phyloP scores from a whole-genome alignment of 1,140 invertebrate species.

The Drosophila saltans region DNA sequence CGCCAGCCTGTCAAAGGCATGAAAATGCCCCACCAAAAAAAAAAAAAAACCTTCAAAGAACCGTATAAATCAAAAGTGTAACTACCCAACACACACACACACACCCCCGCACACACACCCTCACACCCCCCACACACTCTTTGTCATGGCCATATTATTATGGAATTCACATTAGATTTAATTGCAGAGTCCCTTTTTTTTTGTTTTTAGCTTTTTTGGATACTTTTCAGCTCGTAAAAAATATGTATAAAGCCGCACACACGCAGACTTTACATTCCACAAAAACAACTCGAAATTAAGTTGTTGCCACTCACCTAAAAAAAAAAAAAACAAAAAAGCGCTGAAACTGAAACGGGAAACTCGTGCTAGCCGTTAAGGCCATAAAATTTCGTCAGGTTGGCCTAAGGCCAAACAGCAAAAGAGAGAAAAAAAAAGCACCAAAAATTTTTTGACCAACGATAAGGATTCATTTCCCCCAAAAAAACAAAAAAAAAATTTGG shows the following conservation, averaged over 20 bases:
- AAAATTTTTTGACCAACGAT: constrained; percentile 48
- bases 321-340: constrained; percentile 42
- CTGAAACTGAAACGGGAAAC: constrained; percentile 54
- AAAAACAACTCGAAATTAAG: constrained; percentile 68
- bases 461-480: constrained; percentile 64
- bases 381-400: constrained; percentile 51
- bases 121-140: constrained; percentile 22
- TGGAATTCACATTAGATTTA: constrained; percentile 80
- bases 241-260: constrained; percentile 36
- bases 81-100: constrained; percentile 42
- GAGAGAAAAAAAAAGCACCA: not conserved
- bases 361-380: constrained; percentile 74
- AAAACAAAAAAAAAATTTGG: constrained; percentile 19
- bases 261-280: constrained; percentile 49
- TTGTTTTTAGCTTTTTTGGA: constrained; percentile 32
- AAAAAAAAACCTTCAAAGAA: constrained; percentile 46
- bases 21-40: constrained; percentile 57
- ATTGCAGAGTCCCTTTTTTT: constrained; percentile 54
- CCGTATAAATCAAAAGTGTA: constrained; percentile 77
- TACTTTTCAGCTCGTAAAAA: constrained; percentile 71
- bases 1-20: constrained; percentile 75
- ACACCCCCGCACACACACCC: not conserved
- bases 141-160: constrained; percentile 78
- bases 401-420: constrained; percentile 29
- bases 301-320: constrained; percentile 46